Evolutionary conservation across 2,797 vertebrate species (phyloP), one percentile per base, ranked within the genome.

Genomic region (Mus minutoides): DNA sequence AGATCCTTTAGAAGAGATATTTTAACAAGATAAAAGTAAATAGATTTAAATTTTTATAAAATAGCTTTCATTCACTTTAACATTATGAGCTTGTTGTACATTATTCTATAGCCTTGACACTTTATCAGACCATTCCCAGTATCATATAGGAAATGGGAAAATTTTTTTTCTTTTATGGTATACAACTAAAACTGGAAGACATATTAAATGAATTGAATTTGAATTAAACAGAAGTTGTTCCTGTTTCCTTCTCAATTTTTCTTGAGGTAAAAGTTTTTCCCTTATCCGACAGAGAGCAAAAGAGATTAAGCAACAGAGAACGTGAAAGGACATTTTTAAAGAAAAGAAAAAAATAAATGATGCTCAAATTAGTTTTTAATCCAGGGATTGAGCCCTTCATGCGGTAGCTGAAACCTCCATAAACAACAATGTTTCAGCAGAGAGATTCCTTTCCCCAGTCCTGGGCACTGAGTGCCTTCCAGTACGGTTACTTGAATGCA

Each of bases 171-270:
- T 56, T 29, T 86, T 49, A 73, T 49, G 22, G 31, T 13, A 46
- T 49, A 26, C 54, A 29, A 93, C 60, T 82, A 40, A 94, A 96
- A 94, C 43, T 31, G 84, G 85, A 80, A 94, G 43, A 86, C 54
- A 73, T 60, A 69, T 49, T 73, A 34, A 9, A 88, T 56, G 13
- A 73, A 6, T 85, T 92, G 84, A 75, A 67, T 93, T 78, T 91
- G 52, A 93, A 71, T 64, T 89, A 87, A 92, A 88, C 46, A 19
- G 26, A 11, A 54, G 10, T 87, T 19, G 11, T 82, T 79, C 37
- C 14, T 77, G 43, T 88, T 90, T 83, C 26, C 46, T 69, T 95
- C 82, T 84, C 43, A 73, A 29, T 83, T 94, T 95, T 91, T 62
- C 43, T 80, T 62, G 69, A 80, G 19, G 6, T 69, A 79, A 78